Evolutionary conservation across 2,113 vertebrate genomes (phyloP), one percentile per base, ranked within the genome.

Genomic region (Anoplopoma fimbria): DNA sequence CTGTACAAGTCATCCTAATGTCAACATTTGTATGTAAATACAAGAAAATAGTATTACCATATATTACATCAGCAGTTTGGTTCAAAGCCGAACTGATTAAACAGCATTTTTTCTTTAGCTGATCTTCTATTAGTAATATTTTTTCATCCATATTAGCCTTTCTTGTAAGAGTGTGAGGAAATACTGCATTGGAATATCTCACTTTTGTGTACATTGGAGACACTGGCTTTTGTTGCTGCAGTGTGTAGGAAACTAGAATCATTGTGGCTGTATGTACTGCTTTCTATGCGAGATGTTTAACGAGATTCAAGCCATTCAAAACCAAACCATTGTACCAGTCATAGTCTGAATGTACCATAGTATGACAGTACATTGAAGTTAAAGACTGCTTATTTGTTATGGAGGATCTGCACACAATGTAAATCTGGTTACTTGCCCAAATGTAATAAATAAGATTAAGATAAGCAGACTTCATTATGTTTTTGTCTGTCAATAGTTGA

Each of bases 401-500:
- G 21, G 33, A 63, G 12, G 25, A 33, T 25, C 40, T 72, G 27
- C n/a, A 57, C 36, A 55, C 13, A 17, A 9, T 45, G n/a, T 55
- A 21, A n/a, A 40, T 51, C 1, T 69, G 53, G 2, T 60, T 34
- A 58, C 36, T 51, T 49, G 0, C 2, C 6, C 15, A 45, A 3
- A 53, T 40, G 7, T 23, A 72, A 80, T 65, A 71, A 63, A 79
- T 2, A 25, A 65, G 61, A 55, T 55, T 0, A 64, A 40, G n/a
- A 33, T 9, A 6, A 71, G 25, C 60, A 42, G 27, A 33, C 34
- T 64, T 31, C 34, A 14, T 23, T 9, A 29, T 47, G 27, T 69
- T 4, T 77, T 8, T 15, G 29, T 23, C 10, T 45, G 65, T 25
- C 21, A 12, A 6, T n/a, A n/a, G n/a, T n/a, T n/a, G n/a, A n/a